phyloP scores from a whole-genome alignment of 2,888 invertebrate genomes.

The Rhodophaea formosa region DNA sequence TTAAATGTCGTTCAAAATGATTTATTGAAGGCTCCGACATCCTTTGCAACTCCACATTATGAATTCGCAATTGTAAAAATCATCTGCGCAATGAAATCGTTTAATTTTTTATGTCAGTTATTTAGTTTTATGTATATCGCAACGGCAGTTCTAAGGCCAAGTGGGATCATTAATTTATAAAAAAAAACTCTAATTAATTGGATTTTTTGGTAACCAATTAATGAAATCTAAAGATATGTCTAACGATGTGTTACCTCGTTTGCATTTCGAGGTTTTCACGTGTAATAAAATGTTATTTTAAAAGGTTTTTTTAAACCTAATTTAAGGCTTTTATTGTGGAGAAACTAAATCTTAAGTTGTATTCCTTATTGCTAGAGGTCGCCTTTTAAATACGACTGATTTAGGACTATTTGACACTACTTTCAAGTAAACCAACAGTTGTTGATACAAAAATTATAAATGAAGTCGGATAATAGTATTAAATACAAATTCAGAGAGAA shows the following conservation, averaged over 20 bases:
- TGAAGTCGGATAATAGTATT: too few species aligned
- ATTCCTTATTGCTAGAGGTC: too few species aligned
- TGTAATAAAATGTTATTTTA: conserved; percentile 3
- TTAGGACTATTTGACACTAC: too few species aligned
- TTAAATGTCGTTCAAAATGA: conserved; percentile 39
- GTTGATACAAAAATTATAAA: too few species aligned
- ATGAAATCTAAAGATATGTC: conserved; percentile 1
- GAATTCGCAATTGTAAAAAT: conserved; percentile 31
- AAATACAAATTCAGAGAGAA: too few species aligned
- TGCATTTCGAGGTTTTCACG: neutral
- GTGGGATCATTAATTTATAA: conserved; percentile 16
- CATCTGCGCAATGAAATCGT: conserved; percentile 29
- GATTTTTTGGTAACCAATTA: conserved; percentile 8
- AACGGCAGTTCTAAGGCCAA: conserved; percentile 19
- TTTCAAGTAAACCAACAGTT: too few species aligned
- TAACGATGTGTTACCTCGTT: conserved; percentile 4
- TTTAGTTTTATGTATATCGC: conserved; percentile 20
- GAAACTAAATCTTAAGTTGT: too few species aligned
- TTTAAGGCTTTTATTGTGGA: too few species aligned
- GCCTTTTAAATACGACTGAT: too few species aligned
- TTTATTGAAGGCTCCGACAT: conserved; percentile 34
- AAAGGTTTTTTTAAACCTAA: neutral
- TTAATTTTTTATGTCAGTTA: conserved; percentile 30
- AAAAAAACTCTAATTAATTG: conserved; percentile 11
- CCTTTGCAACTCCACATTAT: neutral